phyloP scores from a whole-genome alignment of 2,888 invertebrate genomes.

The Chloroclysta siterata region DNA sequence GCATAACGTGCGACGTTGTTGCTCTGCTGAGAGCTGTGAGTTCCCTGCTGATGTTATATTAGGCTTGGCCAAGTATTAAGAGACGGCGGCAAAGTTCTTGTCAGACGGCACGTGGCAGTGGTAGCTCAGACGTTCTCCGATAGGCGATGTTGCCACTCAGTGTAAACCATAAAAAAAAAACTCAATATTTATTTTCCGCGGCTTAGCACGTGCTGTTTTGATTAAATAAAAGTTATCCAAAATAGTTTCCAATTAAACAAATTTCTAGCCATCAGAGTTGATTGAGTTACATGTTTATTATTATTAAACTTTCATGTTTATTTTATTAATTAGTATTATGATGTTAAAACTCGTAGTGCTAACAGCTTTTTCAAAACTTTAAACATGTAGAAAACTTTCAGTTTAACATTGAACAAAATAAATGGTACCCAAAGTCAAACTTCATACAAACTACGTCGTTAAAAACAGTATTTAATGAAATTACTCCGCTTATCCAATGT shows the following conservation, averaged over 20 bases:
- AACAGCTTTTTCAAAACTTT: neutral
- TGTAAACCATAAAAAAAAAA: no score
- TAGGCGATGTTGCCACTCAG: neutral
- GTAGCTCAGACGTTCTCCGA: no score
- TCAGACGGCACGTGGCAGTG: no score
- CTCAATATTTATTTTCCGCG: no score
- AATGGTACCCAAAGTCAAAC: slow-evolving; percentile 19
- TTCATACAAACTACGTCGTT: slow-evolving; percentile 13
- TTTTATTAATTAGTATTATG: neutral
- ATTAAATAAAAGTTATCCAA: no score
- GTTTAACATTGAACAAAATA: slow-evolving; percentile 14
- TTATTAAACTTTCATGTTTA: neutral
- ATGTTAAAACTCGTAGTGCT: neutral
- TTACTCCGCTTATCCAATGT: neutral
- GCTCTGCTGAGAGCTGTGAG: neutral
- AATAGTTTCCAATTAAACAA: no score
- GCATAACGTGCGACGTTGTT: neutral
- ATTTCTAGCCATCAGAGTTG: neutral
- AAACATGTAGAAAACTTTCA: slow-evolving; percentile 1
- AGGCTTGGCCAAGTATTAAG: no score
- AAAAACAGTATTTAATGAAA: slow-evolving; percentile 10
- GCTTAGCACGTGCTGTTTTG: no score
- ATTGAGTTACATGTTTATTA: neutral
- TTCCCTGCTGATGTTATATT: no score
- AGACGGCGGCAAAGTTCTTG: no score